These are phyloP conservation scores for Elymnias hypermnestra DNA, from an alignment of 1,140 invertebrate species.

Conservation along the genomic window DNA sequence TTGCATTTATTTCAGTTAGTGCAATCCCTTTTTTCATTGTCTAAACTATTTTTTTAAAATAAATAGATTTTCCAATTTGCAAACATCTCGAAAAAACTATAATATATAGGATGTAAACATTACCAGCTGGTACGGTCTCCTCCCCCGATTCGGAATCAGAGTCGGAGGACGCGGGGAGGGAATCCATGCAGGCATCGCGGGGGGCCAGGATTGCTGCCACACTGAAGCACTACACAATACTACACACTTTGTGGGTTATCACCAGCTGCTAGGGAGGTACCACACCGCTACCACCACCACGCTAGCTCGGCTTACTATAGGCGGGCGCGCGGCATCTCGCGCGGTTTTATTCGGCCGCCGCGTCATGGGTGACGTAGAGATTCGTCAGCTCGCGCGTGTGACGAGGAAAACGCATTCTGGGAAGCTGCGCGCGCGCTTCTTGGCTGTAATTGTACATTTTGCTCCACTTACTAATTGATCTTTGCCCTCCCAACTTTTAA, in stretches of 20 bases:
- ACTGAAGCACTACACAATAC: constrained; percentile 4
- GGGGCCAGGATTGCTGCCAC: constrained; percentile 40
- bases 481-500: too few relatives aligned
- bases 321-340: constrained; percentile 30
- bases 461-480: too few relatives aligned
- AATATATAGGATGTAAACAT: too few relatives aligned
- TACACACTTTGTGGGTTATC: too few relatives aligned
- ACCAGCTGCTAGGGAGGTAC: constrained; percentile 1
- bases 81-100: too few relatives aligned
- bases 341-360: constrained; percentile 47
- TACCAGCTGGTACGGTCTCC: constrained; percentile 59
- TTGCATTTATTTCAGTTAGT: too few relatives aligned
- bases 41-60: too few relatives aligned
- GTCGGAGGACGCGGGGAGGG: constrained; percentile 33
- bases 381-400: constrained; percentile 39
- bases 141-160: constrained; percentile 41
- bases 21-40: too few relatives aligned
- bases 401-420: constrained; percentile 71
- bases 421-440: constrained; percentile 37
- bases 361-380: constrained; percentile 56
- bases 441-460: too few relatives aligned
- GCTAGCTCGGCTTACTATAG: constrained; percentile 32
- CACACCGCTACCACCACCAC: not conserved
- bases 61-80: too few relatives aligned
- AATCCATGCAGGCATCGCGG: constrained; percentile 63